Evolutionary conservation across 2,888 invertebrate genomes (phyloP), one percentile per base, ranked within the genome.

Genomic region (Frankliniella intonsa): DNA sequence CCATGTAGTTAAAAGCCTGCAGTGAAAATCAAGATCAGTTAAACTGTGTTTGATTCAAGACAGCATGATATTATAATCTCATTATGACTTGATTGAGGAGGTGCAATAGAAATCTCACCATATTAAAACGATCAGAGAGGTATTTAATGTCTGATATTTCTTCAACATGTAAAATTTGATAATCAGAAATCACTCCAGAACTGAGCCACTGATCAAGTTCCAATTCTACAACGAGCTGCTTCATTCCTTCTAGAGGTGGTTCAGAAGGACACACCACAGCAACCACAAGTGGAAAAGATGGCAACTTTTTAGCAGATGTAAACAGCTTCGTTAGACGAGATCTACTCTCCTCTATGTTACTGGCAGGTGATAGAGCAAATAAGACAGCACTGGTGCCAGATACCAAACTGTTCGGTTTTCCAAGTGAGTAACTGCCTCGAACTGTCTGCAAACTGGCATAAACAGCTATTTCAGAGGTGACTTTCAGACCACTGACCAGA

Each of bases 151-250:
- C 69, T 25, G 8, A 76, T 12, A 76, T 22, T 5, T 76, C 25
- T 25, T 76, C 69, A n/a, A 76, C 69, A 25, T 76, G 69, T 25
- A 76, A 25, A 22, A 76, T 76, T 76, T 76, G 69, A 22, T 76
- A 76, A 12, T 76, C 69, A 25, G 69, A 76, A 11, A 76, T 76
- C 12, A 25, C 25, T 10, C 69, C 25, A n/a, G 22, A 25, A 9
- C 11, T 12, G 12, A 76, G 25, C 69, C 69, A 76, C 12, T 25
- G 69, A 25, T 76, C 69, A 22, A 76, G 69, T 25, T 76, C 69
- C 25, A 76, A 25, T 12, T 25, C 25, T 10, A 25, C 25, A 11
- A 76, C 69, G 8, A 76, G 25, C 25, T 76, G 69, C 69, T 76
- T 76, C 10, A 76, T 2, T 22, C 69, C 69, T 12, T 76, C 69